Evolutionary conservation across 2,888 invertebrate genomes (phyloP), one percentile per base, ranked within the genome.

Genomic region (Noctua pronuba): DNA sequence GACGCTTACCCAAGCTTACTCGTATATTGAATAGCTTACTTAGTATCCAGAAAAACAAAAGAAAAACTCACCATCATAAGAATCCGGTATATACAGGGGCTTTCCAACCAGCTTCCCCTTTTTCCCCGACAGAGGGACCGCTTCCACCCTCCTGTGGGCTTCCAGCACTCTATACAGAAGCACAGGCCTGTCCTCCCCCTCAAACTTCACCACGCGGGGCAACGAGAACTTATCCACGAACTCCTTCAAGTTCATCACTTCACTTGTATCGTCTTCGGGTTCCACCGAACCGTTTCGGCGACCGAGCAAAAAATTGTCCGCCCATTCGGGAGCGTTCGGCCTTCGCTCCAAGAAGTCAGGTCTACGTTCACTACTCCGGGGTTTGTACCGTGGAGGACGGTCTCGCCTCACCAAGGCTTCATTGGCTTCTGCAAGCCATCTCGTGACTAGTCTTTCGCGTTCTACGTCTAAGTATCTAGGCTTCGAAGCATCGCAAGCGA

Each of bases 81-180:
- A 97, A 92, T 97, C 97, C 84, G 97, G 97, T 91, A 97, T 97
- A 89, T 97, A 97, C 83, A 97, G 93, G 76, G 97, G 96, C 85
- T 97, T 97, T 31, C 97, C 97, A 28, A 97, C 97, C 85, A 96
- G 90, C 90, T 97, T 97, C 71, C 97, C 97, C 86, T 97, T 97
- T 93, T 97, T 97, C 77, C 97, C 97, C 18, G 96, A 92, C 83
- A 97, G 90, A 73, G 97, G 97, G 74, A 97, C 97, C 18, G 97
- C 97, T 92, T 97, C 97, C 84, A 97, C 97, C 88, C 97, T 96
- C 90, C 97, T 96, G 89, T 97, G 97, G 80, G 97, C 97, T 89
- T 97, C 97, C 89, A 97, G 95, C 87, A 97, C 97, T 88, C 97
- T 95, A 91, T 97, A 97, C 90, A 98, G 93, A 84, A 98, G 94